phyloP scores from a whole-genome alignment of 2,888 invertebrate species.

The Enchytraeus crypticus region DNA sequence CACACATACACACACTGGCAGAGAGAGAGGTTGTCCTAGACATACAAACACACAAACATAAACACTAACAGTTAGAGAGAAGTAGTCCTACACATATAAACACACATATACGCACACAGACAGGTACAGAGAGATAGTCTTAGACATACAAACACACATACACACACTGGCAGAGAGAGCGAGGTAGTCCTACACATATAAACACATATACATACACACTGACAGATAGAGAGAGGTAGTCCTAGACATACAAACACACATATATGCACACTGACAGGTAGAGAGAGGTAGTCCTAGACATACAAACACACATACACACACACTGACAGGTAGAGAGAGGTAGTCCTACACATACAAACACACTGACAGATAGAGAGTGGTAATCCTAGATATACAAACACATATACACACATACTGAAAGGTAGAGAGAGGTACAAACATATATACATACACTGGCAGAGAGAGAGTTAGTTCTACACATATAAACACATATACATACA shows the following conservation, averaged over 20 bases:
- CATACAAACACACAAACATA: constrained; percentile 25
- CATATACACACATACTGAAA: constrained; percentile 18
- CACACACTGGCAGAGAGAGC: constrained; percentile 31
- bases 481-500: too few species aligned
- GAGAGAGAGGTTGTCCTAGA: background rate
- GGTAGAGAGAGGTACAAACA: background rate
- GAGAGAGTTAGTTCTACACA: background rate
- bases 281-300: constrained; percentile 63
- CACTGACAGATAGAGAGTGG: constrained; percentile 28
- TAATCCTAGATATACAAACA: constrained; percentile 62
- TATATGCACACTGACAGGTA: constrained; percentile 28
- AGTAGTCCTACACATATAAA: constrained; percentile 60
- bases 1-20: constrained; percentile 8
- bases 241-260: background rate
- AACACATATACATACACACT: constrained; percentile 10
- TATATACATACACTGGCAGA: background rate
- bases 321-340: too few species aligned
- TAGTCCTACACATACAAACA: background rate
- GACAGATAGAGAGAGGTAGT: background rate
- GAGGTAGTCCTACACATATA: constrained; percentile 62
- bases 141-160: background rate
- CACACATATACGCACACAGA: constrained; percentile 9
- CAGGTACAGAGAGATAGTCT: background rate
- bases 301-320: constrained; percentile 12
- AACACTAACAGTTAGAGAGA: constrained; percentile 53